These are phyloP conservation scores for Phoeniculus purpureus DNA, from an alignment of 2,797 vertebrate genomes.

Conservation along the genomic window DNA sequence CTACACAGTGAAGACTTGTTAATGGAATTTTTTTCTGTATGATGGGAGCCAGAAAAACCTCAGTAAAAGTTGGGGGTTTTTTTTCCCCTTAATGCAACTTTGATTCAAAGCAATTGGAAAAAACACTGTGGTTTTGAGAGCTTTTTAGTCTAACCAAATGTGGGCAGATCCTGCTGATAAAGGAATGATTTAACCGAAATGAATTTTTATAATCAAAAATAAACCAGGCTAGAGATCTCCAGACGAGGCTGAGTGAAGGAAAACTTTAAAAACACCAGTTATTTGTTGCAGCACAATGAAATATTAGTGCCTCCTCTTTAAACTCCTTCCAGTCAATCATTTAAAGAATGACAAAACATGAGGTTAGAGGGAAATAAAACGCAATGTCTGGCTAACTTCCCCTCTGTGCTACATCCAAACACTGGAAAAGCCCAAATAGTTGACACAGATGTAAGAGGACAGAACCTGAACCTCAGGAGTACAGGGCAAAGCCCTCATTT, in stretches of 20 bases:
- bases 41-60: constrained; percentile 37
- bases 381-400: constrained; percentile 26
- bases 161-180: constrained; percentile 64
- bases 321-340: constrained; percentile 70
- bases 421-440: background rate
- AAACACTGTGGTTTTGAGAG: constrained; percentile 54
- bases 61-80: background rate
- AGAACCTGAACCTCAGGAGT: background rate
- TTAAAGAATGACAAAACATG: constrained; percentile 45
- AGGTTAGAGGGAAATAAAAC: constrained; percentile 57
- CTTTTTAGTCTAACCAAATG: constrained; percentile 63
- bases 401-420: background rate
- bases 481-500: background rate
- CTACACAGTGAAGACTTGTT: constrained; percentile 23
- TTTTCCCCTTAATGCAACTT: constrained; percentile 16
- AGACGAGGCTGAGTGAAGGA: constrained; percentile 48
- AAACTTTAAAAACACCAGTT: constrained; percentile 62
- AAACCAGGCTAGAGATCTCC: constrained; percentile 52
- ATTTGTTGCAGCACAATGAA: constrained; percentile 65
- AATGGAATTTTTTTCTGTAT: constrained; percentile 31
- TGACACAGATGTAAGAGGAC: background rate
- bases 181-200: constrained; percentile 61
- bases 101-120: constrained; percentile 64
- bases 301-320: constrained; percentile 67
- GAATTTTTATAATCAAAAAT: constrained; percentile 67